phyloP scores from a whole-genome alignment of 2,797 vertebrate species.

The Pipistrellus kuhlii region DNA sequence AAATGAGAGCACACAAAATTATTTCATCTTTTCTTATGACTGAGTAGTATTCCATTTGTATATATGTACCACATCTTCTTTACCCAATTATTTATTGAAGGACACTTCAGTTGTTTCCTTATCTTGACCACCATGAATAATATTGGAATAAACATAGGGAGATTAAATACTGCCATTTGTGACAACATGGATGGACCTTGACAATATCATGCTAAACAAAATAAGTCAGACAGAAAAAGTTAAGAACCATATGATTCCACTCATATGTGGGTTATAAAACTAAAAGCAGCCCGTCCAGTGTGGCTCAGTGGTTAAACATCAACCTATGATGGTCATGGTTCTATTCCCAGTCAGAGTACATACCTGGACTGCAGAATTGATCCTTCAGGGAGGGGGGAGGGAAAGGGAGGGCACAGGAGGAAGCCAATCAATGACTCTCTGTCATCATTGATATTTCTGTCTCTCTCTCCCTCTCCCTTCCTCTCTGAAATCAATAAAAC shows the following conservation, averaged over 20 bases:
- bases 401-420: too few species aligned
- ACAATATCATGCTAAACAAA: neutral
- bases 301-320: too few species aligned
- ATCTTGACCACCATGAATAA: neutral
- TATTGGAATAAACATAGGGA: neutral
- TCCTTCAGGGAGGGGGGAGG: fast-evolving
- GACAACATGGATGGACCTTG: neutral
- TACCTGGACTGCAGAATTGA: too few species aligned
- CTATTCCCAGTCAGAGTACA: too few species aligned
- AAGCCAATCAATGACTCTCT: too few species aligned
- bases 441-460: too few species aligned
- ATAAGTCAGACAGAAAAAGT: neutral
- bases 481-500: too few species aligned
- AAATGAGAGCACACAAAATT: neutral
- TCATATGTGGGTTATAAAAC: neutral
- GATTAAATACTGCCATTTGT: neutral
- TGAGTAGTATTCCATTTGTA: neutral
- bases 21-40: neutral
- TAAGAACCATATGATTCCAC: neutral
- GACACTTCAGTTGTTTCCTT: neutral
- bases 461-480: too few species aligned
- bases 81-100: neutral
- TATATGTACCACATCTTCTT: neutral
- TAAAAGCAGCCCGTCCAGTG: neutral
- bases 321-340: too few species aligned